These are phyloP conservation scores for Indicator maculatus DNA, from an alignment of 2,113 vertebrate genomes.

Conservation along the genomic window DNA sequence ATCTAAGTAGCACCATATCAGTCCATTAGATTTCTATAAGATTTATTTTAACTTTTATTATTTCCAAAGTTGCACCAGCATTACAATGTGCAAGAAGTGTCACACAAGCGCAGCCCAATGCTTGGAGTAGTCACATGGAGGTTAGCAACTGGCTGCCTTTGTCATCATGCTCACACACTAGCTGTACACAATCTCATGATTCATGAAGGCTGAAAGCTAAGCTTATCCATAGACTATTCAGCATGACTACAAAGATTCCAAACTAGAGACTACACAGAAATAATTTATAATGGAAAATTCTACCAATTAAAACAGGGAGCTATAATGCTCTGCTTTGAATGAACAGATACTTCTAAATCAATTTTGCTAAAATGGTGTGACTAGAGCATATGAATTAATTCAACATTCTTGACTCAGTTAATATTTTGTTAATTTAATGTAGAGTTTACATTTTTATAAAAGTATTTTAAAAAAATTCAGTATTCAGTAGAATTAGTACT, in stretches of 20 bases:
- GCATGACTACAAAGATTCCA: background rate
- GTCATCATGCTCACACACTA: background rate
- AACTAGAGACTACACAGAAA: background rate
- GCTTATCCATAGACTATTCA: background rate
- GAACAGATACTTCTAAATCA: background rate
- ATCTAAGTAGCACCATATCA: background rate
- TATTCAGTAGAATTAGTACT: constrained; percentile 64
- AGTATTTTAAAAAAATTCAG: constrained; percentile 61
- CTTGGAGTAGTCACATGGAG: accelerated
- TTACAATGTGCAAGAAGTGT: background rate
- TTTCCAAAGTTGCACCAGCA: background rate
- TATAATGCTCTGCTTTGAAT: background rate
- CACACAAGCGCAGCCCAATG: background rate
- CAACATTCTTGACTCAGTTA: background rate
- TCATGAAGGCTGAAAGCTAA: background rate
- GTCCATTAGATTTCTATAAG: background rate
- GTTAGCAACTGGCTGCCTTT: background rate
- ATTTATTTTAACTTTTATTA: background rate
- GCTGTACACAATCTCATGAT: background rate
- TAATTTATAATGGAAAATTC: background rate
- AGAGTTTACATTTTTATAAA: constrained; percentile 44
- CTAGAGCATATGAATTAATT: constrained; percentile 1
- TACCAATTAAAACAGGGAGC: background rate
- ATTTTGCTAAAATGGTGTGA: background rate
- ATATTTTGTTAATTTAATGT: constrained; percentile 13